A percentile compares a stretch with the other conserved stretches of the same genome.
Conservation (phyloP, 2,797 vertebrate genomes). For the Smutsia temminckii region DNA sequence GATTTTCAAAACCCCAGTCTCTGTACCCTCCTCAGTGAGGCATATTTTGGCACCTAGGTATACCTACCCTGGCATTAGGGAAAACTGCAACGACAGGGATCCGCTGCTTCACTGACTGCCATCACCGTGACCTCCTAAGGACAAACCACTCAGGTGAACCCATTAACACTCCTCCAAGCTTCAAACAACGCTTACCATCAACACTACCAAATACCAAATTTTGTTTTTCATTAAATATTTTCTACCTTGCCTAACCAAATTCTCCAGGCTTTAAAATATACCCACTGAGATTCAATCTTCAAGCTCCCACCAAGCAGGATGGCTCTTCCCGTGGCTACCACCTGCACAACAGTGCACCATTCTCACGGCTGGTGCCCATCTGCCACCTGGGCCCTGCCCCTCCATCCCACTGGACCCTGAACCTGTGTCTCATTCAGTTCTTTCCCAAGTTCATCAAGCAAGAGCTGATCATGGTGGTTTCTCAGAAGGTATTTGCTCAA, state of each 20-base stretch:
- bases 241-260: background rate
- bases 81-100: background rate
- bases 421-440: background rate
- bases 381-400: background rate
- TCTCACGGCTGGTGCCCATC: fast-evolving
- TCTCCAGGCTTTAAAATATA: background rate
- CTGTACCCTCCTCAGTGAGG: fast-evolving
- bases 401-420: background rate
- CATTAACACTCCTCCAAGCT: background rate
- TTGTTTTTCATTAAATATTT: background rate
- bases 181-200: background rate
- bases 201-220: background rate
- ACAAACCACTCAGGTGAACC: background rate
- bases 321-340: background rate
- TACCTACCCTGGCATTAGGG: background rate
- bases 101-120: background rate
- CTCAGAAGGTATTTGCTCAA: background rate
- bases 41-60: fast-evolving
- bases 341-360: fast-evolving
- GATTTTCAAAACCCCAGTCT: background rate
- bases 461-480: background rate
- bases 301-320: background rate
- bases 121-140: background rate
- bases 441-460: too few species aligned
- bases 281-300: background rate